A percentile compares a stretch with the other conserved stretches of the same genome.
Conservation (phyloP, 2,113 vertebrate genomes). For the Orthonyx spaldingii region DNA sequence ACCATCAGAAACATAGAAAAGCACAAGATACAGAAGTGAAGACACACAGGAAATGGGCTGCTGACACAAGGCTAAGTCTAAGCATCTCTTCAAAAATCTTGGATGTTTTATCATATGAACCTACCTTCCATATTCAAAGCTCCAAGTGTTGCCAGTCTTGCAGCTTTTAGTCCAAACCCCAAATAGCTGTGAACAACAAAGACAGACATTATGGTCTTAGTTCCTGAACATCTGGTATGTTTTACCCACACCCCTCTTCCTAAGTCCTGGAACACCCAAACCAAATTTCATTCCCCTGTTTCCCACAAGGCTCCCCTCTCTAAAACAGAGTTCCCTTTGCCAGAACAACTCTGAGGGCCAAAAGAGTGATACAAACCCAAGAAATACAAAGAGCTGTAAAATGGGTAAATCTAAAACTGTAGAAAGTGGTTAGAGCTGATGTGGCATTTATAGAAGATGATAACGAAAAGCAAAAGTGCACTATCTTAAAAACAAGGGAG, state of each 20-base stretch:
- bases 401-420: neutral
- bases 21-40: neutral
- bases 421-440: neutral
- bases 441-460: neutral
- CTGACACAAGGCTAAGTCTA: neutral
- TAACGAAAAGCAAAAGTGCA: neutral
- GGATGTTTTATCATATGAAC: neutral
- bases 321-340: neutral
- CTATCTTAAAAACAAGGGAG: neutral
- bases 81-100: neutral
- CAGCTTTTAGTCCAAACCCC: constrained; percentile 90
- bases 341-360: neutral
- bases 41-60: neutral
- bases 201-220: neutral
- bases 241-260: neutral
- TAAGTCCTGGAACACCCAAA: neutral
- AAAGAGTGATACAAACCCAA: neutral
- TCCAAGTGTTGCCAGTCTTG: constrained; percentile 88
- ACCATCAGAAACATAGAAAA: neutral
- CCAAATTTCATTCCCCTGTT: neutral
- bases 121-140: constrained; percentile 87
- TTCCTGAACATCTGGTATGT: neutral
- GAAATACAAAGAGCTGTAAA: neutral
- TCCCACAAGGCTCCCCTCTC: neutral
- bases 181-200: constrained; percentile 82